Base-by-base conservation (phyloP, 2,888 invertebrate species). In the Plebejus argus region DNA sequence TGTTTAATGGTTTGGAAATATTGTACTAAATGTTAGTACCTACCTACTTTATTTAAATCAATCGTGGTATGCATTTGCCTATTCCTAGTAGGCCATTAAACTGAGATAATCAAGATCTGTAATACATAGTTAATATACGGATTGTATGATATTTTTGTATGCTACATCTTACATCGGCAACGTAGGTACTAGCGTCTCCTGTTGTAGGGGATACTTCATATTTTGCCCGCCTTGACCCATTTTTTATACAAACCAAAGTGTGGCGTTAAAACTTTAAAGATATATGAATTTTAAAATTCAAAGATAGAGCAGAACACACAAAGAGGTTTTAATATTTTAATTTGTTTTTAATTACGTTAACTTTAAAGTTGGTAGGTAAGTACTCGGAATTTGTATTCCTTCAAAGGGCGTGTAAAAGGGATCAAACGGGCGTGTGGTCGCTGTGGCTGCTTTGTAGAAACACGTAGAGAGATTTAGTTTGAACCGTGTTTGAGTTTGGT, bases 391-490 rank as follows among this genome's bases (percentile, higher is more conserved):
- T 61, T 23, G 12, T 58, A 58, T 20, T 23, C 61, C 23, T 20
- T n/a, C 2, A 23, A 4, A 66, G 28, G 28, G 28, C 5, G 15
- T 15, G 28, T 66, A 10, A 10, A 61, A 66, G 28, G 66, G 66
- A 66, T 66, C 66, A 66, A 66, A 66, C 12, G 66, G 66, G 66
- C 10, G 28, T 66, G 33, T 66, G 66, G 66, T 15, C 66, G 28
- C 28, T 33, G 66, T 7, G 66, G 66, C 66, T 15, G 12, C 66
- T 66, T 66, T 66, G 66, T 66, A 66, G 28, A 15, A 66, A 66
- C 28, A 10, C 12, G 23, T 28, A 10, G 6, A 53, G 53, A 53
- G 5, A 18, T 53, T 66, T 6, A 66, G 6, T 66, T 28, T 33
- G 15, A 66, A 66, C 28, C 12, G 5, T 12, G 66, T 66, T 66